A percentile compares a stretch with the other conserved stretches of the same genome.
phyloP scores from a whole-genome alignment of 1,140 invertebrate species.

The Acromyrmex charruanus region DNA sequence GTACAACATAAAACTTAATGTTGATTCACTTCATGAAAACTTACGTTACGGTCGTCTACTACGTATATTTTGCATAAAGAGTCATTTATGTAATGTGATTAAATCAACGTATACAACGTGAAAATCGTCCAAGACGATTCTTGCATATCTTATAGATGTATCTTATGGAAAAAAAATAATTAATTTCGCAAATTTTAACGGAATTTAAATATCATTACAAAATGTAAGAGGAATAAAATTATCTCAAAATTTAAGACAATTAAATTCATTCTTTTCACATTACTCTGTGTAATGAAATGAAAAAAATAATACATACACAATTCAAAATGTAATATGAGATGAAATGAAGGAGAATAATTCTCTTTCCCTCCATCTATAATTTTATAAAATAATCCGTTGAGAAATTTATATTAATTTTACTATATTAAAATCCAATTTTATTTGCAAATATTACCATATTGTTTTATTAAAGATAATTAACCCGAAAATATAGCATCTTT shows the following conservation, averaged over 20 bases:
- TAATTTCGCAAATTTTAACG: no score
- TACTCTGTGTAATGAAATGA: not conserved
- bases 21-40: slow-evolving; percentile 64
- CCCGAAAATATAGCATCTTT: no score
- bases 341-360: no score
- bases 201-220: no score
- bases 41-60: not conserved
- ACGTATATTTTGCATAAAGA: slow-evolving; percentile 32
- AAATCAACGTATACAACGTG: slow-evolving; percentile 6
- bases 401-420: not conserved
- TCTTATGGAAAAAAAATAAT: not conserved
- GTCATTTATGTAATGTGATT: slow-evolving; percentile 12
- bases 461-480: slow-evolving; percentile 20
- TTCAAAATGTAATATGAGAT: not conserved
- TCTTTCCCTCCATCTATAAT: not conserved
- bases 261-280: not conserved
- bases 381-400: not conserved
- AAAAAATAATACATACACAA: not conserved
- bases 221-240: no score
- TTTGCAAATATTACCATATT: not conserved
- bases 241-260: not conserved
- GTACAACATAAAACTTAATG: slow-evolving; percentile 66
- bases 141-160: not conserved
- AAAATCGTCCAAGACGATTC: not conserved
- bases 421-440: slow-evolving; percentile 13